Evolutionary conservation across 2,888 invertebrate species (phyloP).

Genomic region (Agriopis marginaria): DNA sequence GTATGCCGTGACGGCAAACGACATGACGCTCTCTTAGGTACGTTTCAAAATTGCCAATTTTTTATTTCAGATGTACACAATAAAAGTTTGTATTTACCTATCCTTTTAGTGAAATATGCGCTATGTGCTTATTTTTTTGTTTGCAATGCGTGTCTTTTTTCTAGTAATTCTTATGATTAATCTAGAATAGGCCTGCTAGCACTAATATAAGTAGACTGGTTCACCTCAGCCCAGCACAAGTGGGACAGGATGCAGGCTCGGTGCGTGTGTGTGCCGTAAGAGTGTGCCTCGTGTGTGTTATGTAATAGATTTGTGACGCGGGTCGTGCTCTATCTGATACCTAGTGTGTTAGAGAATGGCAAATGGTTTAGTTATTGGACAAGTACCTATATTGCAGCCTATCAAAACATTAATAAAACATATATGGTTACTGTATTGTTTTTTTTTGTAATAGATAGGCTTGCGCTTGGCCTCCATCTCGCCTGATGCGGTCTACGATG

Average conservation of each 20-base stretch:
- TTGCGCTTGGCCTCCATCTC: too few species aligned
- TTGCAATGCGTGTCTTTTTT: constrained; percentile 5
- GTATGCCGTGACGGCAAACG: too few species aligned
- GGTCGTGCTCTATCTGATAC: background rate
- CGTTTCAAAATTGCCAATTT: too few species aligned
- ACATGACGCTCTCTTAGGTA: too few species aligned
- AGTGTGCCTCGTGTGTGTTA: constrained; percentile 49
- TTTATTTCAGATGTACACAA: too few species aligned
- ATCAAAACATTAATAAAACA: too few species aligned
- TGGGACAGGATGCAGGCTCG: constrained; percentile 77
- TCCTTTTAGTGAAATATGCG: constrained; percentile 8
- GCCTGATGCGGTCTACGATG: too few species aligned
- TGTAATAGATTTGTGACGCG: constrained; percentile 54
- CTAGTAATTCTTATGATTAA: constrained; percentile 13
- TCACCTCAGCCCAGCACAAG: constrained; percentile 69
- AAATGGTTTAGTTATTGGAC: background rate
- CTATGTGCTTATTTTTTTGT: constrained; percentile 10
- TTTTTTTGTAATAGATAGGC: too few species aligned
- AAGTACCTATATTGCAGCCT: too few species aligned
- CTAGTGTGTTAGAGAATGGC: constrained; percentile 2
- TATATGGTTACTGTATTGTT: too few species aligned
- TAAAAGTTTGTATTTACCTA: background rate
- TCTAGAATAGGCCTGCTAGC: constrained; percentile 32
- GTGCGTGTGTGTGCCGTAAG: constrained; percentile 34
- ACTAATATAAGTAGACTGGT: constrained; percentile 54